Base-by-base conservation (phyloP, 2,888 invertebrate species). In the Glaucopsyche alexis region DNA sequence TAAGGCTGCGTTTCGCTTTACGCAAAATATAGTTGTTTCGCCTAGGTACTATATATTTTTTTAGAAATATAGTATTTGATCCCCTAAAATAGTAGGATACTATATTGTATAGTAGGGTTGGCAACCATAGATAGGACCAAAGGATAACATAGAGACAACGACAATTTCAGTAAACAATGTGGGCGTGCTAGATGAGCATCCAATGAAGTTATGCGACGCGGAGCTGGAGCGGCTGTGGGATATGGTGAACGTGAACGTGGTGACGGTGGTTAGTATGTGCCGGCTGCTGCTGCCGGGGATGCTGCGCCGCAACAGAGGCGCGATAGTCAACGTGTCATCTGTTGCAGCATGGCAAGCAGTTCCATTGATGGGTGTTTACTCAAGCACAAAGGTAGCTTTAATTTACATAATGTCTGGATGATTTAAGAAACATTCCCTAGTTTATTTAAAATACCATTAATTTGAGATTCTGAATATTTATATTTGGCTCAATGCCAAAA, bases 181-280 rank as follows among this genome's bases (percentile, higher is more conserved):
- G 14, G 60, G 60, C 60, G 38, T 60, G 13, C 29, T 60, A 1
- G 29, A 60, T 29, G 60, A 60, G 13, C 60, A 29, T 14, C 60
- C 60, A 14, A 60, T 60, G 60, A 29, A 29, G 60, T 60, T 60
- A 13, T 60, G 60, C 29, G 60, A 60, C 60, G 29, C 29, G 29
- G 13, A 11, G 13, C 14, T 29, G 38, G 29, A 60, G 60, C 60
- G 29, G 67, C 11, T 67, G 4, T 97, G 96, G 96, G 96, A 97
- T 82, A 93, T 98, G 73, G 95, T 98, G 76, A 96, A 96, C 83
- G 94, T 98, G 13, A 98, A 98, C 86, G 94, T 97, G 6, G 96
- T 96, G 0, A 96, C 98, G 0, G 96, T 96, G 29, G 97, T 97
- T 0, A 89, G 96, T 87, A 95, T 98, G 96, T 96, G 96, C 7